A percentile compares a stretch with the other conserved stretches of the same genome.
Conservation (phyloP, 2,888 invertebrate genomes). For the Camptogramma bilineatum region DNA sequence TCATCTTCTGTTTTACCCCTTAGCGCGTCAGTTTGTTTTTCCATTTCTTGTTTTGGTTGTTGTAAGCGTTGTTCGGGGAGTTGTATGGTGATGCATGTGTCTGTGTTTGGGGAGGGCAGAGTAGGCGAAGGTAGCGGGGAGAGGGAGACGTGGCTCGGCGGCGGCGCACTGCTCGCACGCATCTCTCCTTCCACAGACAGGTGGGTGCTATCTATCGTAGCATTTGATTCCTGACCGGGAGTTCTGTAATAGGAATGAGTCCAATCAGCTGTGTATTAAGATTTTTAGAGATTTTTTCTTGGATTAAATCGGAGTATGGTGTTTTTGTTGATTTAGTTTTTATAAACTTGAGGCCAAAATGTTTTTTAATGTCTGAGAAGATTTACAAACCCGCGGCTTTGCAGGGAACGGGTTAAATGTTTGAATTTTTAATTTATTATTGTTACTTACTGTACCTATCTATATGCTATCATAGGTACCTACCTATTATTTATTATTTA, state of each 20-base stretch:
- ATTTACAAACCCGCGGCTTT: too few species aligned
- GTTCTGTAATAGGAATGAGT: slow-evolving; percentile 22
- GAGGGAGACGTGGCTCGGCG: slow-evolving; percentile 41
- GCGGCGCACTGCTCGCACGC: slow-evolving; percentile 69
- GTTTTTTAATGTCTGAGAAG: too few species aligned
- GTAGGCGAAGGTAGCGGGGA: slow-evolving; percentile 9
- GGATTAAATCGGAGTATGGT: too few species aligned
- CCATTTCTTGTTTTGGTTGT: slow-evolving; percentile 20
- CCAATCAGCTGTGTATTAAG: neutral
- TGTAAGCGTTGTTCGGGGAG: slow-evolving; percentile 32
- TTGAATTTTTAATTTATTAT: too few species aligned
- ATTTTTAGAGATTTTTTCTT: too few species aligned
- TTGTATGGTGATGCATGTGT: slow-evolving; percentile 68
- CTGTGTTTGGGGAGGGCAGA: slow-evolving; percentile 38
- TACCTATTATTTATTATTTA: too few species aligned
- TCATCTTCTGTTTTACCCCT: slow-evolving; percentile 13
- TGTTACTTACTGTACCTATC: too few species aligned
- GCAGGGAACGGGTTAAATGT: too few species aligned
- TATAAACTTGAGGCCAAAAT: too few species aligned
- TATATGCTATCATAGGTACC: neutral
- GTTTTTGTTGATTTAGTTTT: neutral
- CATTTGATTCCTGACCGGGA: slow-evolving; percentile 9
- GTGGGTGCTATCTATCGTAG: slow-evolving; percentile 42
- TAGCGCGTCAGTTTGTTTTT: slow-evolving; percentile 24
- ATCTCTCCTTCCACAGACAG: slow-evolving; percentile 59